Percentiles rank a stretch among this genome's conserved stretches.
These are phyloP conservation scores for Heliconius nattereri DNA, from an alignment of 1,140 invertebrate genomes.

Conservation along the genomic window DNA sequence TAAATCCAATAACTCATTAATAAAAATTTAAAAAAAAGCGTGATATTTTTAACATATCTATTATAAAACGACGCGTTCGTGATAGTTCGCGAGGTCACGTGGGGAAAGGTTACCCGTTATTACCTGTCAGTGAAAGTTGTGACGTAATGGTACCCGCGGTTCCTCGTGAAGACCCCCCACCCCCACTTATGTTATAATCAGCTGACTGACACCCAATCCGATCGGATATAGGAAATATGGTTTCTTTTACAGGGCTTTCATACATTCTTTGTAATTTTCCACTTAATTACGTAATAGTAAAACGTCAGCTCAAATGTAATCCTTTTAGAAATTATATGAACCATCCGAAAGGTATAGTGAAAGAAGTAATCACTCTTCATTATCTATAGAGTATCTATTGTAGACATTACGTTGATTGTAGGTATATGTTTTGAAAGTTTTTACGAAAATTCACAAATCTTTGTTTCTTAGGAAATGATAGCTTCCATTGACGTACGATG, in stretches of 20 bases:
- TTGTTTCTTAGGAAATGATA: not conserved
- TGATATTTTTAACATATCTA: not conserved
- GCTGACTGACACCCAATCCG: slow-evolving; percentile 34
- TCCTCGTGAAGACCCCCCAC: slow-evolving; percentile 36
- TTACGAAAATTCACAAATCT: not conserved
- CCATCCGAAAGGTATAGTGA: not conserved
- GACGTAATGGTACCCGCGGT: slow-evolving; percentile 50
- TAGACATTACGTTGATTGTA: not conserved
- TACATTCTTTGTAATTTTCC: slow-evolving; percentile 3
- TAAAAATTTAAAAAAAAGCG: not conserved
- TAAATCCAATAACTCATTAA: not conserved
- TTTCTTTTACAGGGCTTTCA: slow-evolving; percentile 18
- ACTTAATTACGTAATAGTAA: slow-evolving; percentile 1
- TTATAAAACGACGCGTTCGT: slow-evolving; percentile 38
- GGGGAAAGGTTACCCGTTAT: slow-evolving; percentile 54
- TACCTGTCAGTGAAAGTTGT: slow-evolving; percentile 56
- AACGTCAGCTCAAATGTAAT: not conserved
- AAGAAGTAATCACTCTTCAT: not conserved
- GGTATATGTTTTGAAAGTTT: not conserved
- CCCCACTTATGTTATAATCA: slow-evolving; percentile 28
- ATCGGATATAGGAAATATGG: slow-evolving; percentile 33
- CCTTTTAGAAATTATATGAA: slow-evolving; percentile 1
- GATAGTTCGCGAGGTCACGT: slow-evolving; percentile 56
- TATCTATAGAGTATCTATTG: not conserved
- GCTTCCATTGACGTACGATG: too few relatives aligned